Evolutionary conservation across 1,140 invertebrate genomes (phyloP).

Genomic region (Sinonovacula constricta): DNA sequence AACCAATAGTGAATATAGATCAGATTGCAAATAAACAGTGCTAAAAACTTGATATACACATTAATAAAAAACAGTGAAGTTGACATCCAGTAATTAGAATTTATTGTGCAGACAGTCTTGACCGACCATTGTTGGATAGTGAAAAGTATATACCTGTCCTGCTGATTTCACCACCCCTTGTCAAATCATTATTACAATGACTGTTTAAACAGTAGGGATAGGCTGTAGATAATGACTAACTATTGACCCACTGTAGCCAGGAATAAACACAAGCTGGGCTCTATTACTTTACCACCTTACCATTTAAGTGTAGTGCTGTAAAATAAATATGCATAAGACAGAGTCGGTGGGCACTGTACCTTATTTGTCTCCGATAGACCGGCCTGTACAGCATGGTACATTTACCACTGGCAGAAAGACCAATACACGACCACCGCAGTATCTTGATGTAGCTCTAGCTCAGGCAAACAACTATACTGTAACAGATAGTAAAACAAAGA

Average conservation of each 20-base stretch:
- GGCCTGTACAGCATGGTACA: constrained; percentile 23
- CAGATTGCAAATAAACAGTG: too few relatives aligned
- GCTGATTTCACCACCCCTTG: background rate
- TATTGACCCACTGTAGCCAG: constrained; percentile 31
- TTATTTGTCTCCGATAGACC: constrained; percentile 20
- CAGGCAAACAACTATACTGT: background rate
- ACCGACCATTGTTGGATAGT: too few relatives aligned
- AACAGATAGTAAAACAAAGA: background rate
- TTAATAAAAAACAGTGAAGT: too few relatives aligned
- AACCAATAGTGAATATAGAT: too few relatives aligned
- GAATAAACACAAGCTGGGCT: constrained; percentile 31
- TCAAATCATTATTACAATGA: background rate
- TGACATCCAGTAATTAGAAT: too few relatives aligned
- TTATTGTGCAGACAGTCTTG: too few relatives aligned
- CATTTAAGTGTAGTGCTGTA: constrained; percentile 28
- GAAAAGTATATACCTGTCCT: too few relatives aligned
- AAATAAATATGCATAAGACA: constrained; percentile 45
- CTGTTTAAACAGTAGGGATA: background rate
- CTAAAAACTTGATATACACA: too few relatives aligned
- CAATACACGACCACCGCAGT: constrained; percentile 41
- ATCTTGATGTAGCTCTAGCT: constrained; percentile 43
- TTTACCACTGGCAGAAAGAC: background rate
- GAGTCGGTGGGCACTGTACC: constrained; percentile 20
- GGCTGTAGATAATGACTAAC: background rate
- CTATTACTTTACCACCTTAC: too few relatives aligned